Percentiles rank a stretch among this genome's conserved stretches.
These are phyloP conservation scores for Labia minor DNA, from an alignment of 2,888 invertebrate genomes.

Conservation along the genomic window DNA sequence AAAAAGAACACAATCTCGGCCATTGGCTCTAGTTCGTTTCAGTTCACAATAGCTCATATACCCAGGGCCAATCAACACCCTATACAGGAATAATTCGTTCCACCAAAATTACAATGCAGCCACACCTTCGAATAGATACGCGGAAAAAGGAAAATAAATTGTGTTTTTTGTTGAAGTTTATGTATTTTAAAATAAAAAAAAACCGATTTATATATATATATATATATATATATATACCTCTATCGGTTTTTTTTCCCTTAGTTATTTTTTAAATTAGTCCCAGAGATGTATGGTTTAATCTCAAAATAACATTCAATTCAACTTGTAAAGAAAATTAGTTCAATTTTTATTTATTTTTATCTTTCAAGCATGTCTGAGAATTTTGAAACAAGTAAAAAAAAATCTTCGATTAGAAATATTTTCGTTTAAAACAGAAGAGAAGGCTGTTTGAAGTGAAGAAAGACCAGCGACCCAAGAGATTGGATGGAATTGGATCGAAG, in stretches of 20 bases:
- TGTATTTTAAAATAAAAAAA: neutral
- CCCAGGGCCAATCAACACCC: constrained; percentile 13
- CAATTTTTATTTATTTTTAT: neutral
- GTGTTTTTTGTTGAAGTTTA: neutral
- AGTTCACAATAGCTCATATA: constrained; percentile 1
- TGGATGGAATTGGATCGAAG: too few species aligned
- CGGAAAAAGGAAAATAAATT: constrained; percentile 13
- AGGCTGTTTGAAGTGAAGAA: too few species aligned
- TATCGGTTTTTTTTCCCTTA: neutral
- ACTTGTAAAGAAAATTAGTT: neutral
- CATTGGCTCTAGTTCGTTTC: constrained; percentile 2
- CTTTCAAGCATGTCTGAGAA: neutral
- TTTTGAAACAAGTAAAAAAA: neutral
- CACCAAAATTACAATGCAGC: neutral
- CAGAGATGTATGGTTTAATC: constrained; percentile 13
- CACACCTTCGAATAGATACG: neutral
- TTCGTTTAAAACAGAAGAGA: neutral
- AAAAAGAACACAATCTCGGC: neutral
- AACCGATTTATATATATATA: too few species aligned
- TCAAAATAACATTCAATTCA: neutral
- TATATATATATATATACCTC: too few species aligned
- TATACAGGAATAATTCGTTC: constrained; percentile 7
- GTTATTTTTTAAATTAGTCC: constrained; percentile 7
- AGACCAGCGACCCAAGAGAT: too few species aligned
- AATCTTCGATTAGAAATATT: neutral